phyloP scores from a whole-genome alignment of 2,113 vertebrate genomes.

The Tychaedon coryphoeus region DNA sequence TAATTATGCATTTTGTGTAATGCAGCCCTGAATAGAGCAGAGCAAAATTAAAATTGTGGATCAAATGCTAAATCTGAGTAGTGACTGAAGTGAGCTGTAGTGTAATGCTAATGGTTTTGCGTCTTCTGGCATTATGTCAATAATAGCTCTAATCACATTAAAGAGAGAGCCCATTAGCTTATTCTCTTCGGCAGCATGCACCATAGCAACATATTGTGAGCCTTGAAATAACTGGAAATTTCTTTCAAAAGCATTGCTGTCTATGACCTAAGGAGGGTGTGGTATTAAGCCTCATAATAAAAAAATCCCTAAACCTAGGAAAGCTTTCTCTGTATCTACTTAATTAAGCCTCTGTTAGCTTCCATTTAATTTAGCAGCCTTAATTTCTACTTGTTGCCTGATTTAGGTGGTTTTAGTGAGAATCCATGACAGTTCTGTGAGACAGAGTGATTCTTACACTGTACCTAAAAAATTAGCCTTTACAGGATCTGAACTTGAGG shows the following conservation, averaged over 20 bases:
- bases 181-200: conserved; percentile 83
- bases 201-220: conserved; percentile 78
- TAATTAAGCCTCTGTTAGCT: background rate
- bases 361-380: background rate
- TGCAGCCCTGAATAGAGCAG: conserved; percentile 76
- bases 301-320: background rate
- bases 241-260: conserved; percentile 38
- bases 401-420: conserved; percentile 16
- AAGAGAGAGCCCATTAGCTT: conserved; percentile 97
- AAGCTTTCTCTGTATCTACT: background rate
- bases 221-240: conserved; percentile 72
- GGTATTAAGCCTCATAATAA: conserved; percentile 8
- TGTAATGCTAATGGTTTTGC: conserved; percentile 93
- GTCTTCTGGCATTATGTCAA: conserved; percentile 99
- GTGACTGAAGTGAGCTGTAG: conserved; percentile 80
- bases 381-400: background rate
- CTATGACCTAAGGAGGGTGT: conserved; percentile 18
- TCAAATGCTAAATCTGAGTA: conserved; percentile 81
- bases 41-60: conserved; percentile 82
- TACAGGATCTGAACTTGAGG: background rate
- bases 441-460: background rate
- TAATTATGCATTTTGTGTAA: conserved; percentile 84
- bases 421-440: background rate
- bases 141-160: conserved; percentile 99
- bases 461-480: background rate